These are phyloP conservation scores for Actias luna DNA, from an alignment of 2,888 invertebrate species.

Conservation along the genomic window DNA sequence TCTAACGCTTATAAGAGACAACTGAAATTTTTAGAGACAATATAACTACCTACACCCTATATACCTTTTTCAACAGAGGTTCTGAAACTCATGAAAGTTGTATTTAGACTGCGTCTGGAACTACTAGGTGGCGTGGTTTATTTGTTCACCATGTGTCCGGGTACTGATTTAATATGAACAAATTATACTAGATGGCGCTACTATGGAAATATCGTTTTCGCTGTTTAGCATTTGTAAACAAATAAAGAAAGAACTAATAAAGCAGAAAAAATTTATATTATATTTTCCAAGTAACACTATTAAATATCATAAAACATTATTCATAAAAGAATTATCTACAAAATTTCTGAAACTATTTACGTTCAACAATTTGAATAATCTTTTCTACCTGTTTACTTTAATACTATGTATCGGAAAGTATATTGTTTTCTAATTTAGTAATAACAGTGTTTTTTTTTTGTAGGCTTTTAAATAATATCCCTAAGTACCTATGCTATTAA, in stretches of 20 bases:
- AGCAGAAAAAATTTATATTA: too few relatives aligned
- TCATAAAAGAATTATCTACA: too few relatives aligned
- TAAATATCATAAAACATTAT: too few relatives aligned
- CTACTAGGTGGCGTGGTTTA: not conserved
- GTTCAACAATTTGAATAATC: too few relatives aligned
- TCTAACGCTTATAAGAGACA: not conserved
- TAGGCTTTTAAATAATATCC: not conserved
- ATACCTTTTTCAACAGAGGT: not conserved
- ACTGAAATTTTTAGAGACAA: not conserved
- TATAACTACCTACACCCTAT: not conserved
- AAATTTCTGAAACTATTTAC: too few relatives aligned
- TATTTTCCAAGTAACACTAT: too few relatives aligned
- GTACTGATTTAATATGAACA: not conserved
- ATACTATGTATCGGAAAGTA: too few relatives aligned
- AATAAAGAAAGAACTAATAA: too few relatives aligned
- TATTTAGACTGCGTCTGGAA: not conserved
- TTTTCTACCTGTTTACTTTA: too few relatives aligned
- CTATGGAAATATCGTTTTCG: constrained; percentile 18
- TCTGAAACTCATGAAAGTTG: not conserved
- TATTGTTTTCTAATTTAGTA: too few relatives aligned
- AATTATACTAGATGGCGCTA: constrained; percentile 21
- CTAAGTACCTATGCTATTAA: not conserved
- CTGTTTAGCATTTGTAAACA: not conserved
- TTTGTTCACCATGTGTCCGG: not conserved
- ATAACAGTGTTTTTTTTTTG: too few relatives aligned